Conservation (phyloP, 2,888 invertebrate genomes). For the Galeruca laticollis region DNA sequence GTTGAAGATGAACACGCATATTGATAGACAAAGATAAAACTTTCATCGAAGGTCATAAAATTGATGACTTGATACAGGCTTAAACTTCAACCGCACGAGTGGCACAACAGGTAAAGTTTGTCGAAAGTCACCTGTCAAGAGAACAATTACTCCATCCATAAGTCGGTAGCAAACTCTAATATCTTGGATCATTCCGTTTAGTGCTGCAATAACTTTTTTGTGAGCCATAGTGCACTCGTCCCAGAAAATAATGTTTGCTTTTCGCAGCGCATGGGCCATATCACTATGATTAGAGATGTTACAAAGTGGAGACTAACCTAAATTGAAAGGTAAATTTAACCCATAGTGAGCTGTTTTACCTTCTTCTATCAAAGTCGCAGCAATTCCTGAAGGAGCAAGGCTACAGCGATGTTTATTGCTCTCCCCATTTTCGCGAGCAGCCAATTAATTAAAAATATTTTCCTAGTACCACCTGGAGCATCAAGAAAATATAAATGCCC, state of each 20-base stretch:
- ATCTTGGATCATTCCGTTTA: background rate
- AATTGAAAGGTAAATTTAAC: background rate
- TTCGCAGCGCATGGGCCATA: background rate
- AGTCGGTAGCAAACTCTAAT: too few relatives aligned
- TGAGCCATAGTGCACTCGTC: constrained; percentile 6
- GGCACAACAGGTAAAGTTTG: too few relatives aligned
- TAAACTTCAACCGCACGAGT: too few relatives aligned
- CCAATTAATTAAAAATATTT: too few relatives aligned
- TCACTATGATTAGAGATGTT: background rate
- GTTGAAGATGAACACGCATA: background rate
- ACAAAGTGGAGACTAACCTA: constrained; percentile 1
- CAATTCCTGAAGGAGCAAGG: background rate
- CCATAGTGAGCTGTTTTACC: too few relatives aligned
- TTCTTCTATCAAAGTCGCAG: background rate
- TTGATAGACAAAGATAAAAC: background rate
- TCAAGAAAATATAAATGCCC: too few relatives aligned
- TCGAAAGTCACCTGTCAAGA: too few relatives aligned
- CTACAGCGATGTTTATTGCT: constrained; percentile 2
- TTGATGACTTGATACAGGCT: constrained; percentile 2
- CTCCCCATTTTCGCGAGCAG: too few relatives aligned
- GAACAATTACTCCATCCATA: too few relatives aligned
- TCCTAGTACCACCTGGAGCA: too few relatives aligned
- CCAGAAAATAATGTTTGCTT: background rate
- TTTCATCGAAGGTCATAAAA: background rate
- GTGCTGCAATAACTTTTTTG: background rate